phyloP scores from a whole-genome alignment of 2,888 invertebrate species.

The Allophyes oxyacanthae region DNA sequence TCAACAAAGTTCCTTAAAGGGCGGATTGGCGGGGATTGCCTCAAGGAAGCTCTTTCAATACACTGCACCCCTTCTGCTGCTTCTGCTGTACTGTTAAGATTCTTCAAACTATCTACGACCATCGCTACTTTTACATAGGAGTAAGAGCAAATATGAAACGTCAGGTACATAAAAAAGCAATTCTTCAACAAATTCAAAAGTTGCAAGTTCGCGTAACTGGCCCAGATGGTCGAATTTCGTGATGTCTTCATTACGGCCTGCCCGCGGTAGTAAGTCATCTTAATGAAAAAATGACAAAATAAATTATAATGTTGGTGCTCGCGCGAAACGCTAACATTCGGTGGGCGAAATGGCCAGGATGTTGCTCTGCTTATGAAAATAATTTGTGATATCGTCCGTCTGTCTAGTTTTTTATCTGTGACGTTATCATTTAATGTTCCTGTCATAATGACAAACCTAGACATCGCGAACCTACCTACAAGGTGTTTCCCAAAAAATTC shows the following conservation, averaged over 20 bases:
- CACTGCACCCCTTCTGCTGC: no score
- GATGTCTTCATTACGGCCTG: slow-evolving; percentile 70
- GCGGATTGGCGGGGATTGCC: no score
- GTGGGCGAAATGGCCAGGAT: slow-evolving; percentile 26
- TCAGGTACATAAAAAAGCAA: no score
- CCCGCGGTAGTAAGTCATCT: slow-evolving; percentile 60
- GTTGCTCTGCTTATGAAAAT: slow-evolving; percentile 62
- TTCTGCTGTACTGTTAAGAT: no score
- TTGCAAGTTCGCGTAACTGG: slow-evolving; percentile 33
- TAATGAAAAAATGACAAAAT: slow-evolving; percentile 72
- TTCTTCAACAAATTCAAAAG: slow-evolving; percentile 7
- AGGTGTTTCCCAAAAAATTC: not conserved
- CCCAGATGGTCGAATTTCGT: slow-evolving; percentile 59
- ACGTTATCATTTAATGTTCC: not conserved
- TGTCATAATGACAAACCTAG: not conserved
- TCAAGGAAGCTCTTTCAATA: no score
- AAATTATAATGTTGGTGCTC: slow-evolving; percentile 65
- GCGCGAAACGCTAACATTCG: slow-evolving; percentile 63
- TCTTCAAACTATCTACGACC: no score
- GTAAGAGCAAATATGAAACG: no score
- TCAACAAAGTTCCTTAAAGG: no score
- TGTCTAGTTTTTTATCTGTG: not conserved
- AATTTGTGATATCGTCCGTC: not conserved
- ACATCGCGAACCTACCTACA: not conserved
- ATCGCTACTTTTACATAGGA: no score